Conservation (phyloP, 2,888 invertebrate species). For the Xylota segnis region DNA sequence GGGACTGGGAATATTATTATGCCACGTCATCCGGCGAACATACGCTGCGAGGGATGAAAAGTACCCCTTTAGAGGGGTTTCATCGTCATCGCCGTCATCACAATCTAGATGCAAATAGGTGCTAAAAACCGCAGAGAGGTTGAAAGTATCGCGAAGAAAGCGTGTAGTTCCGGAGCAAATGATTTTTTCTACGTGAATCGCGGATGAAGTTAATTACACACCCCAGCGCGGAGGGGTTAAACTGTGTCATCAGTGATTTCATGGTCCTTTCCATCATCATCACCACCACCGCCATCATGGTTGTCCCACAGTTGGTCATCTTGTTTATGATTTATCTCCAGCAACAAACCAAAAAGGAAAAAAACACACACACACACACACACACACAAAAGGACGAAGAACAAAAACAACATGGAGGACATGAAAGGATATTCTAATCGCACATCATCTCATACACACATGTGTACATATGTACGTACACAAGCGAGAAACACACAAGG, state of each 20-base stretch:
- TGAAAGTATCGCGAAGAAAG: conserved; percentile 22
- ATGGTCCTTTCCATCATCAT: conserved; percentile 16
- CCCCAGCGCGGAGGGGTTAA: conserved; percentile 35
- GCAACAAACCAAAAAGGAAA: neutral
- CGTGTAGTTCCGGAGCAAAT: conserved; percentile 1
- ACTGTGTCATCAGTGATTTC: conserved; percentile 32
- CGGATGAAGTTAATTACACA: conserved; percentile 47
- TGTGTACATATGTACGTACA: neutral
- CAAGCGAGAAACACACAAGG: conserved; percentile 27
- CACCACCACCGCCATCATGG: conserved; percentile 14
- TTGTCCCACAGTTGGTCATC: conserved; percentile 38
- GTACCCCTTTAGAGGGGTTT: neutral
- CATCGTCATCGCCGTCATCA: neutral
- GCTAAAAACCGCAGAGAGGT: conserved; percentile 26
- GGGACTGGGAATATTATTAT: conserved; percentile 24
- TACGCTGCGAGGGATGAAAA: conserved; percentile 8
- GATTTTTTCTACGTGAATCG: neutral
- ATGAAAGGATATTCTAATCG: conserved; percentile 41
- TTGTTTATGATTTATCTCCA: conserved; percentile 27
- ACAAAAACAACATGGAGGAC: conserved; percentile 28
- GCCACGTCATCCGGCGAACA: conserved; percentile 37
- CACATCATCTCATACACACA: conserved; percentile 31
- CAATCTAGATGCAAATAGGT: conserved; percentile 44
- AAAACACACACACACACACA: too few species aligned
- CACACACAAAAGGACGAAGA: neutral